Evolutionary conservation across 2,113 vertebrate species (phyloP).

Genomic region (Muscicapa adusta): DNA sequence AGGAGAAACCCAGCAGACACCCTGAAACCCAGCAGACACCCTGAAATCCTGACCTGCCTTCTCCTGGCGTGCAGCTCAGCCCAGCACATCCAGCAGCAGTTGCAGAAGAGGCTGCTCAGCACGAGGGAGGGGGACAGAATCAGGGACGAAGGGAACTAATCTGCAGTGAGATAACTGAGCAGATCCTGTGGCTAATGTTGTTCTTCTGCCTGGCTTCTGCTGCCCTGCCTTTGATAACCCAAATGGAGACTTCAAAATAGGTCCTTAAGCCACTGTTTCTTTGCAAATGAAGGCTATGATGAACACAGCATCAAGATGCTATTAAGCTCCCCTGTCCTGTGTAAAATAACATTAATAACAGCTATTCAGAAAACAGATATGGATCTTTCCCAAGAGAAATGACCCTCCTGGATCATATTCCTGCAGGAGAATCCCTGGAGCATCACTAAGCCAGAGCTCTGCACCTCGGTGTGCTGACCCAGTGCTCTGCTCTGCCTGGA

Average conservation of each 20-base stretch:
- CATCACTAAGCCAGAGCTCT: background rate
- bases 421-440: background rate
- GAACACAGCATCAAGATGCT: background rate
- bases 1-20: background rate
- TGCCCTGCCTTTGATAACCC: background rate
- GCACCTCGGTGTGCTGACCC: accelerated
- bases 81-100: accelerated
- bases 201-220: background rate
- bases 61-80: accelerated
- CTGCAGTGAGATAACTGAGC: background rate
- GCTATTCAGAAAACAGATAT: background rate
- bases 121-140: background rate
- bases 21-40: too few relatives aligned
- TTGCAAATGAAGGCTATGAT: background rate
- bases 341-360: background rate
- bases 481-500: background rate
- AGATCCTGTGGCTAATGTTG: background rate
- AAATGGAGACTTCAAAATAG: background rate
- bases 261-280: background rate
- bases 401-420: background rate
- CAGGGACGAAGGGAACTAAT: background rate
- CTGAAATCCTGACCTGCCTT: accelerated
- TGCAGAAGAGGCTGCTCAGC: background rate
- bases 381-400: background rate
- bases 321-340: background rate